Percentiles rank a stretch among this genome's conserved stretches.
Evolutionary conservation across 2,888 invertebrate genomes (phyloP).

Genomic region (Agrotis ipsilon): DNA sequence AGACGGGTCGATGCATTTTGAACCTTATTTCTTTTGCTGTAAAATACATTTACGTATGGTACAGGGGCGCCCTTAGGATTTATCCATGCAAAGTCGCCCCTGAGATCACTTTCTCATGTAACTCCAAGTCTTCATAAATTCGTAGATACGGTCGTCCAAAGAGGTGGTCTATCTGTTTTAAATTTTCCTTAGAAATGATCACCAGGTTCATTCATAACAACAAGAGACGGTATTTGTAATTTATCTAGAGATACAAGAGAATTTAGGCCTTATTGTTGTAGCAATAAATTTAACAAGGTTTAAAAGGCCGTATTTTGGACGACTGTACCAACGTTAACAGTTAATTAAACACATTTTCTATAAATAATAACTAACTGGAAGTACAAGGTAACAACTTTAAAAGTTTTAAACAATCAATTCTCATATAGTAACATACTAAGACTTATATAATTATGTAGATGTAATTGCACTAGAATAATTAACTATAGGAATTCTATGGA

Average conservation of each 20-base stretch:
- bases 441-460: slow-evolving; percentile 29
- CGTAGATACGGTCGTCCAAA: background rate
- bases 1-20: slow-evolving; percentile 7
- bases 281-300: too few relatives aligned
- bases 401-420: slow-evolving; percentile 43
- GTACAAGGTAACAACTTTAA: slow-evolving; percentile 52
- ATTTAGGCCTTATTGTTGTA: background rate
- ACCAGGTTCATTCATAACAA: too few relatives aligned
- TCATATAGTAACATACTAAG: slow-evolving; percentile 23
- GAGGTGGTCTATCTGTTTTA: background rate
- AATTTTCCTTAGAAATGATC: background rate
- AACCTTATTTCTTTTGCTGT: background rate
- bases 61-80: background rate
- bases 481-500: slow-evolving; percentile 55
- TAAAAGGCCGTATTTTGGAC: background rate
- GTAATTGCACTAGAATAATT: slow-evolving; percentile 56
- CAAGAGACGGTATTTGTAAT: background rate
- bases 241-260: background rate
- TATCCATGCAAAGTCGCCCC: slow-evolving; percentile 4
- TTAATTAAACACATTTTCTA: slow-evolving; percentile 3
- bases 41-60: background rate
- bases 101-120: slow-evolving; percentile 1
- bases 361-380: slow-evolving; percentile 33
- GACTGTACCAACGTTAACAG: slow-evolving; percentile 2
- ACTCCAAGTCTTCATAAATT: slow-evolving; percentile 7